phyloP scores from a whole-genome alignment of 2,113 vertebrate genomes.

The Rhipidura dahli region DNA sequence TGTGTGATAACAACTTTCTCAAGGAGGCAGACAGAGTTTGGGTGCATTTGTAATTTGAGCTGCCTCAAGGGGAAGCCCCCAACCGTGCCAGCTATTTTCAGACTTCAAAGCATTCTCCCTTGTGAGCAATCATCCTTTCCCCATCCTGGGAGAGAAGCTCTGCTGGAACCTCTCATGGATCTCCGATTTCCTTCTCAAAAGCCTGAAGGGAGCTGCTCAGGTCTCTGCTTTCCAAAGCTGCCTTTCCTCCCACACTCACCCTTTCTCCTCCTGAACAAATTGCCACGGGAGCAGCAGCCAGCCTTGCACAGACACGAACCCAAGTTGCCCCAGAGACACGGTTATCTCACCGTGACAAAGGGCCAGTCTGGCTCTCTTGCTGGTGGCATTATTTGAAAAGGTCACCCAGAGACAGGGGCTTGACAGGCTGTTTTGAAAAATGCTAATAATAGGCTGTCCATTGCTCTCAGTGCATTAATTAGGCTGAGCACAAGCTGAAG shows the following conservation, averaged over 20 bases:
- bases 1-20: neutral
- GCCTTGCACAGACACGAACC: neutral
- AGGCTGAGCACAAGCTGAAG: neutral
- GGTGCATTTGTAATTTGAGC: neutral
- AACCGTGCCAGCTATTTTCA: neutral
- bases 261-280: neutral
- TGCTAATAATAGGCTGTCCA: constrained; percentile 20
- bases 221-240: neutral
- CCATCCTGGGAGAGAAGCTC: neutral
- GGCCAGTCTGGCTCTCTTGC: constrained; percentile 16
- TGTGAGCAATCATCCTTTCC: neutral
- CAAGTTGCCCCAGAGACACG: neutral
- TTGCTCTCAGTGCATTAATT: neutral
- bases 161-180: neutral
- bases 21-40: neutral
- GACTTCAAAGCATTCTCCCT: constrained; percentile 9
- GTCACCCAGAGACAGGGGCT: constrained; percentile 25
- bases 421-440: constrained; percentile 26
- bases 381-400: constrained; percentile 43
- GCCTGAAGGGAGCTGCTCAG: neutral
- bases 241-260: neutral
- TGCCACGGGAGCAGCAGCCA: neutral
- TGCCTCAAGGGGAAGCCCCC: neutral
- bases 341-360: constrained; percentile 7
- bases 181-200: neutral